These are phyloP conservation scores for Otolemur crassicaudatus DNA, from an alignment of 2,797 vertebrate genomes.

Conservation along the genomic window DNA sequence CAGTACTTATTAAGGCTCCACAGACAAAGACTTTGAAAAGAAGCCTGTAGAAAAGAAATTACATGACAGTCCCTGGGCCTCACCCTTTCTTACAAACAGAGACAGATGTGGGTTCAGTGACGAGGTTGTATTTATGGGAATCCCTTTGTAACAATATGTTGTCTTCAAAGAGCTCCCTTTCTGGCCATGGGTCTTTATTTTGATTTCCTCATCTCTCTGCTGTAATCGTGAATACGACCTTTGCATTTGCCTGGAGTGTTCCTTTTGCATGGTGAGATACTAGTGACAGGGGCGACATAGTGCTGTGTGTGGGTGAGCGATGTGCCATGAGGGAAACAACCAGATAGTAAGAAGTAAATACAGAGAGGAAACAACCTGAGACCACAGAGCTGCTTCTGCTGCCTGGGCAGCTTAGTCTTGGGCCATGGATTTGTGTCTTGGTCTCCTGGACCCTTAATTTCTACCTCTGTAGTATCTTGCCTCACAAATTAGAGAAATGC, in stretches of 20 bases:
- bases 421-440: not conserved
- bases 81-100: constrained; percentile 56
- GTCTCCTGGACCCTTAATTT: not conserved
- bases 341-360: not conserved
- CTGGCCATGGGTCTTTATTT: constrained; percentile 41
- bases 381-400: not conserved
- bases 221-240: constrained; percentile 39
- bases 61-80: constrained; percentile 30
- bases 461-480: not conserved
- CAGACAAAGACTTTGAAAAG: constrained; percentile 56
- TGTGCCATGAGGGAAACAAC: not conserved
- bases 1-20: constrained; percentile 71
- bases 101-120: constrained; percentile 18
- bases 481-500: not conserved
- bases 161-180: not conserved
- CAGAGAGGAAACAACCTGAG: not conserved
- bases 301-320: constrained; percentile 4
- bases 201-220: constrained; percentile 35
- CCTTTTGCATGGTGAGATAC: not conserved
- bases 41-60: constrained; percentile 55
- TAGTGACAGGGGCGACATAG: constrained; percentile 18
- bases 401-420: not conserved
- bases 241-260: constrained; percentile 34
- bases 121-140: not conserved
- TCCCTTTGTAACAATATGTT: not conserved